These are phyloP conservation scores for Threskiornis aethiopicus DNA, from an alignment of 2,797 vertebrate genomes.

Conservation along the genomic window DNA sequence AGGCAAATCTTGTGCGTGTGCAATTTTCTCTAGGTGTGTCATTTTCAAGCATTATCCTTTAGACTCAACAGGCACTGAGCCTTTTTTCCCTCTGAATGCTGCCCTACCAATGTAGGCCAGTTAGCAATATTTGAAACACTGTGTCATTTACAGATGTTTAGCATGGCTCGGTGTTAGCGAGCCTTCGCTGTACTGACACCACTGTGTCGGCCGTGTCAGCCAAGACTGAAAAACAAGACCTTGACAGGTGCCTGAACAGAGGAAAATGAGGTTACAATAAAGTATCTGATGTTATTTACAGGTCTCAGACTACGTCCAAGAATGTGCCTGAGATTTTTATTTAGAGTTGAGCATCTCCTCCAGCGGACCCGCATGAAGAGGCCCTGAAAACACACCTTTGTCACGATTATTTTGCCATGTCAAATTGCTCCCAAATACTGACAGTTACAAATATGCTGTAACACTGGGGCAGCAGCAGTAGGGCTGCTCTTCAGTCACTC, in stretches of 20 bases:
- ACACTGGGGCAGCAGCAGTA: background rate
- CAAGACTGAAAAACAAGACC: background rate
- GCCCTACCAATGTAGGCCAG: background rate
- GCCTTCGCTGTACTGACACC: background rate
- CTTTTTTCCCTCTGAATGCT: background rate
- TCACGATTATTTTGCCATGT: background rate
- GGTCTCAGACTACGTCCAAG: background rate
- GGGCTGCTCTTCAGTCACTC: background rate
- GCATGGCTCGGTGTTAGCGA: background rate
- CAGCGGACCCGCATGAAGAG: background rate
- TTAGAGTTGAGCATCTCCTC: background rate
- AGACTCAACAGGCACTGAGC: background rate
- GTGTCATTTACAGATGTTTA: background rate
- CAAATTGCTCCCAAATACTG: background rate
- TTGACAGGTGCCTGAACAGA: background rate
- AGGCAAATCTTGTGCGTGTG: background rate
- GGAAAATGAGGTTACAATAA: constrained; percentile 3
- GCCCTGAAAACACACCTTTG: background rate
- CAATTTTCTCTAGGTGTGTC: background rate
- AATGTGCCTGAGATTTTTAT: background rate
- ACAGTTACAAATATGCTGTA: background rate
- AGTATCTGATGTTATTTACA: background rate
- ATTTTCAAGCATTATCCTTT: background rate
- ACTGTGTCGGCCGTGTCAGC: background rate
- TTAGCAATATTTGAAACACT: background rate